Base-by-base conservation (phyloP, 2,113 vertebrate genomes). In the Crypturellus undulatus region DNA sequence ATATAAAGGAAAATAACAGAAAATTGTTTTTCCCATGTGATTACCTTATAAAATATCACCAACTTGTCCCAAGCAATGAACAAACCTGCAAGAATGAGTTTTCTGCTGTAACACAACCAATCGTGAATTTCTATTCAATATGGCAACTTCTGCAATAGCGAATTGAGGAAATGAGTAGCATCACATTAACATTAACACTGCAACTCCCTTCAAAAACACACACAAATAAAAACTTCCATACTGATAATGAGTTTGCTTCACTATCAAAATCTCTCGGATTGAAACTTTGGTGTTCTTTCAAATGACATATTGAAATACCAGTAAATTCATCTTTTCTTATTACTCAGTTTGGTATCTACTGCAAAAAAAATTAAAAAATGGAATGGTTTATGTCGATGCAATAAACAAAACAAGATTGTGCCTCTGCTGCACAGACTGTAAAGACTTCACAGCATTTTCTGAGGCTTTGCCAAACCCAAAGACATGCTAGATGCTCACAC, bases 1-100 rank as follows among this genome's bases (percentile, higher is more conserved):
- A 94, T 30, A 65, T 14, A 90, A 93, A 91, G 51, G 9, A 83
- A n/a, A 85, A 95, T 19, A 92, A 85, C 8, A 25, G 21, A 90
- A 92, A 70, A 91, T 54, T 82, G 11, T 52, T 73, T 83, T 36
- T 36, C 13, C 28, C 12, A 19, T 1, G 3, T 9, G 16, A 87
- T 36, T 30, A 54, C 18, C 40, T 64, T 72, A 42, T 26, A 71
- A 63, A 90, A 18, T 47, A 78, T 9, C 51, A 72, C 19, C 51
- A 84, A 10, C 52, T 64, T 54, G 34, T 4, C 58, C 65, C 58
- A 82, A 89, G 86, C 34, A 45, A 70, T 3, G 3, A 79, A 7
- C 22, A 77, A 11, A 52, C 26, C 26, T 80, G 36, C 36, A 67
- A 79, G 71, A 79, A 73, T 4, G 9, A 71, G 22, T 9, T 76